phyloP scores from a whole-genome alignment of 2,888 invertebrate species.

The Sphinx pinastri region DNA sequence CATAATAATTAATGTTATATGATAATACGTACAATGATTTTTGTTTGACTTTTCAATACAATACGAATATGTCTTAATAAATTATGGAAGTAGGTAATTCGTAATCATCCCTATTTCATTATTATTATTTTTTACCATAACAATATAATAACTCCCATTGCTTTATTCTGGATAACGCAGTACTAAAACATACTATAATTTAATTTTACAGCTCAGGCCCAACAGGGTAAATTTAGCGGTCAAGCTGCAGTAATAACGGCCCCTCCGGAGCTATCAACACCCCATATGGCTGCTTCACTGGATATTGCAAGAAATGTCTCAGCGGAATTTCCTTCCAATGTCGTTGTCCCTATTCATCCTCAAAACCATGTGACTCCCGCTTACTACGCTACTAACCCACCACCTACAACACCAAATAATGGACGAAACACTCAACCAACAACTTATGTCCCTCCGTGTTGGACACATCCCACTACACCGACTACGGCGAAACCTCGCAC shows the following conservation, averaged over 20 bases:
- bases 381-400: too few relatives aligned
- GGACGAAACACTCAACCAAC: neutral
- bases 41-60: too few relatives aligned
- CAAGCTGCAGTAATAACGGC: neutral
- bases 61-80: too few relatives aligned
- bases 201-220: neutral
- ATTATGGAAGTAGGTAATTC: too few relatives aligned
- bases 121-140: too few relatives aligned
- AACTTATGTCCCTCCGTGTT: neutral
- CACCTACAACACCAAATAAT: neutral
- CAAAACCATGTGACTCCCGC: neutral
- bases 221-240: neutral
- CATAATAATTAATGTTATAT: too few relatives aligned
- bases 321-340: neutral
- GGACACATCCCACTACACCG: too few relatives aligned
- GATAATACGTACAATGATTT: too few relatives aligned
- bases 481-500: too few relatives aligned
- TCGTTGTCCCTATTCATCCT: neutral
- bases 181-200: neutral
- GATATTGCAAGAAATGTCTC: slow-evolving; percentile 8
- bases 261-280: slow-evolving; percentile 13
- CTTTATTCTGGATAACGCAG: too few relatives aligned
- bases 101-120: too few relatives aligned
- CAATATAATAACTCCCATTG: too few relatives aligned
- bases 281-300: neutral